Evolutionary conservation across 2,888 invertebrate species (phyloP).

Genomic region (Amphimallon solstitiale): DNA sequence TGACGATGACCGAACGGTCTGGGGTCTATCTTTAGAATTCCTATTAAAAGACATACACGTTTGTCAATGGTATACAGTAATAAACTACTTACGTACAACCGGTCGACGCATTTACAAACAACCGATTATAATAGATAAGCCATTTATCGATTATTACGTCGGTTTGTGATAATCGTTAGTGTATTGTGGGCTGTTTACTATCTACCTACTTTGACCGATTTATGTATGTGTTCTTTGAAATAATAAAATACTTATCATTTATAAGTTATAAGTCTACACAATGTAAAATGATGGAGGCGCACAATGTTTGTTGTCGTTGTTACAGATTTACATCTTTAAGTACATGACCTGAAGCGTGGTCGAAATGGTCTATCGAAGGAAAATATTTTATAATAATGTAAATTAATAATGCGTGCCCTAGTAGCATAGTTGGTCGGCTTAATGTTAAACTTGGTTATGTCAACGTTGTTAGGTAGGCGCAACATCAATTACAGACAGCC

Average conservation of each 20-base stretch:
- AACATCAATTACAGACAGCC: too few relatives aligned
- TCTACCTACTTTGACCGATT: too few relatives aligned
- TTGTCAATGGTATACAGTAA: neutral
- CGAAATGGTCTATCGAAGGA: too few relatives aligned
- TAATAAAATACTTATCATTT: too few relatives aligned
- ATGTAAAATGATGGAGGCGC: neutral
- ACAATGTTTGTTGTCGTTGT: neutral
- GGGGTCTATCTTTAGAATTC: neutral
- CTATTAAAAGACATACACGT: neutral
- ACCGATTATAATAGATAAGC: neutral
- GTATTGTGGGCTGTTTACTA: neutral
- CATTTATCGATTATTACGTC: neutral
- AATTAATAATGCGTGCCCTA: too few relatives aligned
- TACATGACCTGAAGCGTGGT: too few relatives aligned
- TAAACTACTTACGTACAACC: neutral
- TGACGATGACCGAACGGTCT: neutral
- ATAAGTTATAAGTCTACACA: neutral
- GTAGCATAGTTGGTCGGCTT: too few relatives aligned
- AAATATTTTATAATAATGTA: too few relatives aligned
- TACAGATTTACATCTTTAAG: neutral
- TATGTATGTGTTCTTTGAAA: too few relatives aligned
- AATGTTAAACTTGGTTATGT: too few relatives aligned
- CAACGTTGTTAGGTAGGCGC: too few relatives aligned
- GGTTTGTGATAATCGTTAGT: neutral
- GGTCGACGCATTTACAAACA: neutral